phyloP scores from a whole-genome alignment of 2,888 invertebrate species.

The Koerneria pararmatus region DNA sequence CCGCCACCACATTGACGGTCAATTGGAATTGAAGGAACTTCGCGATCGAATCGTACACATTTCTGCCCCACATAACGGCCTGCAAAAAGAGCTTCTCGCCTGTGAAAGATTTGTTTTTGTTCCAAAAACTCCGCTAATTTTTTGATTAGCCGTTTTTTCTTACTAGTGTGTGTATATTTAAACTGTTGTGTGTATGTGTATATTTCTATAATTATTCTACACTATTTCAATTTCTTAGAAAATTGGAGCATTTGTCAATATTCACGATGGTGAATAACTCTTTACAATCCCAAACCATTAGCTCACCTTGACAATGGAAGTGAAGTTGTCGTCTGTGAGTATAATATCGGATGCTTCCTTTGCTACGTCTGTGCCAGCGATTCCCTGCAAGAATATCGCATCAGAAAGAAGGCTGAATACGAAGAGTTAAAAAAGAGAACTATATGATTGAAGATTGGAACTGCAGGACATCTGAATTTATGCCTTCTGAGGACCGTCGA shows the following conservation, averaged over 20 bases:
- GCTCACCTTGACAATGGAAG: slow-evolving; percentile 63
- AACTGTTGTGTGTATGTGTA: too few relatives aligned
- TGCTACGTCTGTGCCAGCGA: slow-evolving; percentile 65
- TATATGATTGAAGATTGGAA: too few relatives aligned
- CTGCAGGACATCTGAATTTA: too few relatives aligned
- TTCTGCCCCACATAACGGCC: slow-evolving; percentile 66
- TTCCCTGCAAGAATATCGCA: slow-evolving; percentile 50
- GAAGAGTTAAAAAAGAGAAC: too few relatives aligned
- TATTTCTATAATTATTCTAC: slow-evolving; percentile 66
- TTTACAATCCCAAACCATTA: background rate
- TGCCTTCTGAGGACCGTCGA: too few relatives aligned
- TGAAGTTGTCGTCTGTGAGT: slow-evolving; percentile 66
- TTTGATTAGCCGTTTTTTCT: too few relatives aligned
- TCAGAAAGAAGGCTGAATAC: too few relatives aligned
- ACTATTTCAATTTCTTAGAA: slow-evolving; percentile 62
- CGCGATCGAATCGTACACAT: slow-evolving; percentile 66
- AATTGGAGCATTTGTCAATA: slow-evolving; percentile 1
- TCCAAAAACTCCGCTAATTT: too few relatives aligned
- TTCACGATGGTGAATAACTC: background rate
- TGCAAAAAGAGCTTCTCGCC: too few relatives aligned
- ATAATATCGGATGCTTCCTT: slow-evolving; percentile 66
- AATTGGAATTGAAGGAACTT: slow-evolving; percentile 65
- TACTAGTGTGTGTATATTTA: too few relatives aligned
- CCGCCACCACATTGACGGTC: slow-evolving; percentile 66
- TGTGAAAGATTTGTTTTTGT: too few relatives aligned